Conservation (phyloP, 2,113 vertebrate species). For the Tichodroma muraria region DNA sequence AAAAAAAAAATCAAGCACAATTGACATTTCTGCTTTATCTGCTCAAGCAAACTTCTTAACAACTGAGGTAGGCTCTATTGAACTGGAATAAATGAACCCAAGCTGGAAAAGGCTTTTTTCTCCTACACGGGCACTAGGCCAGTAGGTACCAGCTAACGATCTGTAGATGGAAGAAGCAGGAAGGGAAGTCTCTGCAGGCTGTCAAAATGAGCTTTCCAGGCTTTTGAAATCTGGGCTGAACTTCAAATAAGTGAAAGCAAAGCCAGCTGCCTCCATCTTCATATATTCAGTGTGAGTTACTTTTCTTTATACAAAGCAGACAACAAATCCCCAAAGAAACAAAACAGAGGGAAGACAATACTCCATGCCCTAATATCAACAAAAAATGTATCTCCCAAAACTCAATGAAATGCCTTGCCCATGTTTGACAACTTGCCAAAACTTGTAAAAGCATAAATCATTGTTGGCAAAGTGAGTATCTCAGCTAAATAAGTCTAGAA, state of each 20-base stretch:
- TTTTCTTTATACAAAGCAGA: background rate
- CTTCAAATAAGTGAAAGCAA: background rate
- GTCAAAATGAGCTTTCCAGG: background rate
- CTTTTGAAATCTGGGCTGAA: background rate
- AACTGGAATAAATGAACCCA: background rate
- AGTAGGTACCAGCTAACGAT: background rate
- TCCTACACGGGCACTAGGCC: background rate
- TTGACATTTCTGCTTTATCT: background rate
- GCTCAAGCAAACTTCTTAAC: background rate
- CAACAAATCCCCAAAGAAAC: fast-evolving
- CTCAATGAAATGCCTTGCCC: background rate
- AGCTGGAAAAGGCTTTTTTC: background rate
- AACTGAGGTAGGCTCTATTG: background rate
- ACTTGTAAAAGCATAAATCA: background rate
- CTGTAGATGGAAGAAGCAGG: background rate
- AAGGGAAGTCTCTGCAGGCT: background rate
- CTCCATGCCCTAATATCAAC: background rate
- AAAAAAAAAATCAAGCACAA: background rate
- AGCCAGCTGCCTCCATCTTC: background rate
- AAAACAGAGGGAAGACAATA: background rate
- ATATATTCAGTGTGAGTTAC: background rate
- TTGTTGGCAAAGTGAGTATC: background rate
- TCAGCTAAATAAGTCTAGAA: background rate
- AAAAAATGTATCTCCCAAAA: background rate
- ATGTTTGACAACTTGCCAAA: background rate